phyloP scores from a whole-genome alignment of 2,888 invertebrate genomes.

The Melanophora roralis region DNA sequence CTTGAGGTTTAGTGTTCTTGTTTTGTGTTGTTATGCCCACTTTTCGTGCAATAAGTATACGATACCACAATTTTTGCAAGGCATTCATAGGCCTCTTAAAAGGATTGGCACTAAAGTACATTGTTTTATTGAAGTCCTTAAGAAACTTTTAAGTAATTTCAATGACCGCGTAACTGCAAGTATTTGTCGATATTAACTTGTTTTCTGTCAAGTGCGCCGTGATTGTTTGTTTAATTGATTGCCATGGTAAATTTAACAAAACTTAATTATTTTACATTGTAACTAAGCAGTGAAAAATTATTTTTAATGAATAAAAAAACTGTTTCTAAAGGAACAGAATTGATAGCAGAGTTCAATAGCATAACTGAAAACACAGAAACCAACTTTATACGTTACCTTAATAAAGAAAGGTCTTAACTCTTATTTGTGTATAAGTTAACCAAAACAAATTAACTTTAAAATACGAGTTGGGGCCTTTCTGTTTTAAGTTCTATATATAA shows the following conservation, averaged over 20 bases:
- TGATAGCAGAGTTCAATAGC: too few species aligned
- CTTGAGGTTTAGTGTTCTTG: conserved; percentile 64
- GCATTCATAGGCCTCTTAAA: conserved; percentile 76
- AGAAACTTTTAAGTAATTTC: background rate
- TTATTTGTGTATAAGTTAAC: too few species aligned
- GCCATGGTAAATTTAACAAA: conserved; percentile 41
- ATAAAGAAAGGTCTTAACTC: too few species aligned
- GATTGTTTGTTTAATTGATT: conserved; percentile 38
- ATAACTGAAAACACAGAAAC: too few species aligned
- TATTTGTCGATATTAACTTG: background rate
- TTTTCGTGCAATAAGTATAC: conserved; percentile 73
- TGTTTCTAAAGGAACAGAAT: too few species aligned
- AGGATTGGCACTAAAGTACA: conserved; percentile 67
- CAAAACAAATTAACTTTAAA: too few species aligned
- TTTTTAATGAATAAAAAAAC: too few species aligned
- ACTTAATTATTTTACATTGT: background rate
- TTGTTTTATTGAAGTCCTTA: background rate
- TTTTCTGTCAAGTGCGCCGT: background rate
- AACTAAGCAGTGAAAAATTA: background rate
- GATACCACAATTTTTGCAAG: conserved; percentile 76
- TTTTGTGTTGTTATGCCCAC: conserved; percentile 69
- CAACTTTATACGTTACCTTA: too few species aligned
- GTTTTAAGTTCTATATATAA: too few species aligned
- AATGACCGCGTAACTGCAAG: background rate
- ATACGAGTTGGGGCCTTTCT: too few species aligned